Base-by-base conservation (phyloP, 2,113 vertebrate genomes). In the Menura novaehollandiae region DNA sequence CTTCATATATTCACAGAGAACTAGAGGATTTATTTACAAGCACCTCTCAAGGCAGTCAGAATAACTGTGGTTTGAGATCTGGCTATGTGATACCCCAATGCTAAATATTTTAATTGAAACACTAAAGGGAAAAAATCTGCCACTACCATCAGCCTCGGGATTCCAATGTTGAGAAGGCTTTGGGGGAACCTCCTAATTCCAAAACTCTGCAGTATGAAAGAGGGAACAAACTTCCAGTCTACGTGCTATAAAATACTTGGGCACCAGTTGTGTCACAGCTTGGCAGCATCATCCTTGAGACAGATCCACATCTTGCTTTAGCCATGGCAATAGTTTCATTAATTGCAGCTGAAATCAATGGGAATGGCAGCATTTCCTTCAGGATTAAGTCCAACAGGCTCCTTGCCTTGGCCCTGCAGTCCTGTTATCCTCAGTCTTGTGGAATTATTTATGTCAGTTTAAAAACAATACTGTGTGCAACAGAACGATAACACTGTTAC, bases 41-140 rank as follows among this genome's bases (percentile, higher is more conserved):
- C 64, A 75, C 41, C 77, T 95, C 80, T 88, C 32, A 79, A 80
- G 74, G 80, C 10, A 90, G 59, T 84, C 86, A 77, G 96, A 77
- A 64, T 52, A 71, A 53, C 62, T 82, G 49, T 81, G 88, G 94
- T 87, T 41, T 85, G 75, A 96, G 21, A 74, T 68, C 49, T 72
- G 81, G 51, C 35, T 43, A 47, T n/a, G 44, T 79, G 93, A 88
- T 81, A 60, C 10, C 53, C 66, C 43, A 63, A 19, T 58, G 46
- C 87, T 92, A 96, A 96, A 59, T 88, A 49, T 55, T 96, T 94
- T 85, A 89, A 94, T 72, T 97, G 92, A 97, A 97, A 94, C 77
- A 93, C 46, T 41, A 95, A 97, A 96, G 33, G 28, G 15, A 47
- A 51, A 89, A 49, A 53, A 87, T 75, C 7, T 85, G 49, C 78